Base-by-base conservation (phyloP, 2,888 invertebrate species). In the Chrysolina oricalcia region DNA sequence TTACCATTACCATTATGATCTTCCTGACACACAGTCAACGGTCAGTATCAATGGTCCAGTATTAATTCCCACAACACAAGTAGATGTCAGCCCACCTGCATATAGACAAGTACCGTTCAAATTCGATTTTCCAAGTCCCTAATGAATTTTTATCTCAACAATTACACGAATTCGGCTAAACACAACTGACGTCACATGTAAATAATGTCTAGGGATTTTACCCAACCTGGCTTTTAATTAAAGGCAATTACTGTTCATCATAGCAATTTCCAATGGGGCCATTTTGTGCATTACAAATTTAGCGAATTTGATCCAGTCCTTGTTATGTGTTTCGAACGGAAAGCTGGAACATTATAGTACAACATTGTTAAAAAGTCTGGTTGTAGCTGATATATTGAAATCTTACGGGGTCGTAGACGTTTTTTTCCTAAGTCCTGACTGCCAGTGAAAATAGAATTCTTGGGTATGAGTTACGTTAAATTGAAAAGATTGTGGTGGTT, bases 171-270 rank as follows among this genome's bases (percentile, higher is more conserved):
- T 53, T 53, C 13, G 21, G 53, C 19, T 21, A 19, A 53, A 53
- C 53, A 53, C 53, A 53, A 23, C 53, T 13, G 21, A 53, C 53
- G 53, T 53, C 53, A 17, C 53, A 21, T 64, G 66, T 72, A 65
- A 69, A 72, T 73, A 66, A 73, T 70, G 72, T 21, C 75, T 41
- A 43, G 75, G 75, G 75, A 75, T 64, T 27, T 75, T 35, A 59
- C 35, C 65, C 23, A 70, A 73, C 64, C 72, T 75, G 72, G 69
- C 75, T 59, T 72, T 72, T 75, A 75, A 72, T 75, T 73, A 70
- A 75, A 75, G 70, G 75, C 75, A 70, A 75, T 75, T 70, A 75
- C 69, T 75, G 72, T 75, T 75, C 75, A 75, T 70, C 75, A 70
- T 62, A 59, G 62, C 62, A 75, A 62, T 73, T 75, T 66, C 72